Base-by-base conservation (phyloP, 2,113 vertebrate species). In the Plecturocebus donacophilus region DNA sequence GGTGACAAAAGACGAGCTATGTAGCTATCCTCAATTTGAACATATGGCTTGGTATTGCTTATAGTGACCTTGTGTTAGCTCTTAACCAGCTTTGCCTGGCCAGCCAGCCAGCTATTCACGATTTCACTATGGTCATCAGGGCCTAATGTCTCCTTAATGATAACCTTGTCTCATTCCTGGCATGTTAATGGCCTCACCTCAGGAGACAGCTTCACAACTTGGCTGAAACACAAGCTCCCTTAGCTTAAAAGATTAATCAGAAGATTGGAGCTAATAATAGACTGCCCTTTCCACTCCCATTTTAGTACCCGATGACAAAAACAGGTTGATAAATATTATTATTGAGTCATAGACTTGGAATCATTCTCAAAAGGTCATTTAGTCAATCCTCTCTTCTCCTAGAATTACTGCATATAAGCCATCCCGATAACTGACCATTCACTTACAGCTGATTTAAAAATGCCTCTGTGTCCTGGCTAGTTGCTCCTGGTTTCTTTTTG, bases 171-270 rank as follows among this genome's bases (percentile, higher is more conserved):
- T 98, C 91, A 84, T 96, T 95, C 61, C 95, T 96, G 58, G 84
- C 54, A 90, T 86, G 94, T 87, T 97, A 97, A 97, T 95, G 96
- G 80, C 80, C 17, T 96, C 84, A 97, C 81, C 94, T 97, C 97
- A 92, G 85, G 96, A 97, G 96, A 97, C 92, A 97, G 90, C 85
- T 90, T 97, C 88, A 90, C 61, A 97, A 96, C 82, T 97, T 98
- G 96, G 94, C 96, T 95, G 90, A 94, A 96, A 91, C 87, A 96
- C 81, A 97, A 97, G 45, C 52, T 98, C 68, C 87, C 96, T 97
- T 97, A 94, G 84, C 85, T 96, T 95, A 89, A 97, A 97, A 90
- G 85, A 98, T 97, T 96, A 97, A 97, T 97, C 96, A 87, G 95
- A 97, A 96, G 87, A 30, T 71, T 76, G 68, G 56, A 61, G 92